Base-by-base conservation (phyloP, 1,140 invertebrate species). In the Sinonovacula constricta region DNA sequence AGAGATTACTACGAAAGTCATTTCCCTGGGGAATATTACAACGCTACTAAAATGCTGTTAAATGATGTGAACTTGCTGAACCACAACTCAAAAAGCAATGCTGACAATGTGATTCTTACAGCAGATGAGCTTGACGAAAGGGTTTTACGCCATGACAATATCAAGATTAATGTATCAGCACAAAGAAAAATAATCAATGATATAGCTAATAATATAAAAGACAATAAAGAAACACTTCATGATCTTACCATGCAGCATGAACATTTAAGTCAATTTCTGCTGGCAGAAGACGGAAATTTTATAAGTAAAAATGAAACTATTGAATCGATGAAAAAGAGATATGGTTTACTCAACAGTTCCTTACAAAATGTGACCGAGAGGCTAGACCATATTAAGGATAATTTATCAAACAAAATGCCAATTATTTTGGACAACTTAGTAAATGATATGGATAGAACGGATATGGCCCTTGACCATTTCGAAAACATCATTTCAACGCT, bases 301-400 rank as follows among this genome's bases (percentile, higher is more conserved):
- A 34, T 76, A 10, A 76, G 72, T 67, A 53, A 67, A 28, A 49
- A 56, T 39, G 72, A 76, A 67, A 57, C 62, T 26, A 45, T 76
- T 15, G 62, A 76, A n/a, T 62, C 66, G 26, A 76, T 76, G 72
- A 76, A 59, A 56, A 67, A 1, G n/a, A 74, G 71, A 74, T 74
- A 63, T 26, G 22, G 54, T n/a, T n/a, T n/a, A n/a, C n/a, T n/a
- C n/a, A n/a, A n/a, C n/a, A n/a, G n/a, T 45, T 18, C 7, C 18
- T 45, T 45, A 10, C 39, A 45, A 45, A 45, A 45, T 45, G 7
- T 45, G 39, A 45, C 18, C 18, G 39, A 45, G 7, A 45, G 7
- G 7, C 7, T 45, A 45, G 39, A 18, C 39, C 18, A 45, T 45
- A 45, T 45, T 10, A 45, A 45, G n/a, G n/a, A n/a, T n/a, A n/a